These are phyloP conservation scores for Penaeus indicus DNA, from an alignment of 1,140 invertebrate species.

Conservation along the genomic window DNA sequence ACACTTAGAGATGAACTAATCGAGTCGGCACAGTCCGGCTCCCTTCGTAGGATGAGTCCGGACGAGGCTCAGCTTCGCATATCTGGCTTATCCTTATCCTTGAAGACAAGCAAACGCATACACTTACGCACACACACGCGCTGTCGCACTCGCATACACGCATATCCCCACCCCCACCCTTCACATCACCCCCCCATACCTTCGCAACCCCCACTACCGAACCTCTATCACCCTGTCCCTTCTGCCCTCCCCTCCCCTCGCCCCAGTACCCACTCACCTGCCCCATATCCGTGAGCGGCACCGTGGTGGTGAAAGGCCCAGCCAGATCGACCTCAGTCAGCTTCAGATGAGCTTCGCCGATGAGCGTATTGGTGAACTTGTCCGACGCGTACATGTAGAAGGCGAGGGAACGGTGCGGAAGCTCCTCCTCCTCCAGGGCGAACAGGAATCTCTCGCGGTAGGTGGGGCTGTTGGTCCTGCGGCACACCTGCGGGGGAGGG, in stretches of 20 bases:
- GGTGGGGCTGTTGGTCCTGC: slow-evolving; percentile 78
- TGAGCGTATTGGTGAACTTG: slow-evolving; percentile 76
- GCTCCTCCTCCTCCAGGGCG: slow-evolving; percentile 75
- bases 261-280: slow-evolving; percentile 71
- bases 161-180: too few relatives aligned
- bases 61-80: too few relatives aligned
- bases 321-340: slow-evolving; percentile 76
- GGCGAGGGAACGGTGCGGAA: slow-evolving; percentile 72
- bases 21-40: too few relatives aligned
- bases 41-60: too few relatives aligned
- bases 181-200: too few relatives aligned
- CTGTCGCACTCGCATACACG: too few relatives aligned
- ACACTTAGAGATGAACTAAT: neutral
- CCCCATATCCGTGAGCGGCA: slow-evolving; percentile 76
- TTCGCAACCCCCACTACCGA: too few relatives aligned
- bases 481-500: slow-evolving; percentile 73
- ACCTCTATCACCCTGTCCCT: too few relatives aligned
- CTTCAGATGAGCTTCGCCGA: slow-evolving; percentile 78
- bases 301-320: slow-evolving; percentile 75
- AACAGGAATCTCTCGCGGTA: slow-evolving; percentile 84
- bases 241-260: too few relatives aligned
- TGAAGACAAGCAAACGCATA: slow-evolving; percentile 7
- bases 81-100: too few relatives aligned
- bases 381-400: slow-evolving; percentile 78
- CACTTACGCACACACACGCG: slow-evolving; percentile 9